phyloP scores from a whole-genome alignment of 2,797 vertebrate species.

The Cossypha caffra region DNA sequence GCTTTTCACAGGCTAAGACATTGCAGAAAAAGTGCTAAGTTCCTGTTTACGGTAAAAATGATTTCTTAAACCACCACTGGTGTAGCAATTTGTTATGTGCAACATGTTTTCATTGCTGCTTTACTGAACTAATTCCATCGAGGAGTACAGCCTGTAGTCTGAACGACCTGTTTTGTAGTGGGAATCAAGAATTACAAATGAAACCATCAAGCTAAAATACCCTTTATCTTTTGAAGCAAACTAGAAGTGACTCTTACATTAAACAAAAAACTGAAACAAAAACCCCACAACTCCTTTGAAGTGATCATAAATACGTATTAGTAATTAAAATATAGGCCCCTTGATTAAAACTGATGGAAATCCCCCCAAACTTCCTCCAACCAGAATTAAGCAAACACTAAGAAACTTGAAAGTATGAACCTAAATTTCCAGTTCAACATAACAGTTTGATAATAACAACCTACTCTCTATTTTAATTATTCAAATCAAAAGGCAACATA shows the following conservation, averaged over 20 bases:
- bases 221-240: background rate
- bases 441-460: background rate
- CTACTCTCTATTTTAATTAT: background rate
- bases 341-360: constrained; percentile 20
- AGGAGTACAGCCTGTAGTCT: background rate
- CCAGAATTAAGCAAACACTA: background rate
- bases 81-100: background rate
- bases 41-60: background rate
- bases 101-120: background rate
- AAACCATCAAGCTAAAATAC: background rate
- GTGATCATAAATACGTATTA: constrained; percentile 1
- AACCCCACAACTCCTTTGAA: background rate
- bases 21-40: background rate
- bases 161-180: background rate
- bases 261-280: background rate
- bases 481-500: constrained; percentile 9
- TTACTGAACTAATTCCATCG: background rate
- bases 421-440: background rate
- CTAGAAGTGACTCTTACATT: background rate
- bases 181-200: background rate
- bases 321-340: background rate
- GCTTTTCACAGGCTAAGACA: background rate
- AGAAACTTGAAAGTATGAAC: constrained; percentile 8
- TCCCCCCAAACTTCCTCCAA: background rate
- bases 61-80: background rate